phyloP scores from a whole-genome alignment of 2,797 vertebrate species.

The Cossypha caffra region DNA sequence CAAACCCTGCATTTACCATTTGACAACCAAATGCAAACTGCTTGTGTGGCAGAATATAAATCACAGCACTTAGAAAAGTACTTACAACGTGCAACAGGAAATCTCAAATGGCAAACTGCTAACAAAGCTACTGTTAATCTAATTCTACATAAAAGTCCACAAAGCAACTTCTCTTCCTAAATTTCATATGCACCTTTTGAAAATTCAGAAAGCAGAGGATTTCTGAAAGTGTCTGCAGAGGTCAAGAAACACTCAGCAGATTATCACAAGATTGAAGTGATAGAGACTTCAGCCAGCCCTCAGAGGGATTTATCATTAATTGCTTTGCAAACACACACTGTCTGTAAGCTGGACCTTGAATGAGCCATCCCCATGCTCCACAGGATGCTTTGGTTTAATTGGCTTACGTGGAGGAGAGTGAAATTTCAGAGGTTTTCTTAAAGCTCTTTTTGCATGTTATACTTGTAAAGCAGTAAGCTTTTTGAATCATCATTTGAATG shows the following conservation, averaged over 20 bases:
- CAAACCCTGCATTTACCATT: conserved; percentile 52
- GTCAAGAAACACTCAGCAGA: not conserved
- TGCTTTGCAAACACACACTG: not conserved
- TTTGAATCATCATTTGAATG: not conserved
- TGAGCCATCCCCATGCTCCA: not conserved
- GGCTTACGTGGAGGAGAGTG: not conserved
- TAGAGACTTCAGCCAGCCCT: not conserved
- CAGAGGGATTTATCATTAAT: not conserved
- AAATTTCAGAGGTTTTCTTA: not conserved
- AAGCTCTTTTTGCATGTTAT: not conserved
- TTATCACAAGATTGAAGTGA: not conserved
- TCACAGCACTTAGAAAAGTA: not conserved
- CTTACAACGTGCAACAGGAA: not conserved
- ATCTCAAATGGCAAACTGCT: not conserved
- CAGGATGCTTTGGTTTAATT: not conserved
- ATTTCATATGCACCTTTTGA: not conserved
- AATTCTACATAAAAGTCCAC: not conserved
- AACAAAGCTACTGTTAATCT: not conserved
- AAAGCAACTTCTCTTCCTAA: not conserved
- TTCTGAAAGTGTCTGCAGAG: not conserved
- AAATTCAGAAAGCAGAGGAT: not conserved
- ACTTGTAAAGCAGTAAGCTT: not conserved
- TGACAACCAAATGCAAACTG: conserved; percentile 71
- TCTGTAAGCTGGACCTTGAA: not conserved
- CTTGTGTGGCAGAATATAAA: conserved; percentile 55